Conservation (phyloP, 1,140 invertebrate genomes). For the Homalodisca vitripennis region DNA sequence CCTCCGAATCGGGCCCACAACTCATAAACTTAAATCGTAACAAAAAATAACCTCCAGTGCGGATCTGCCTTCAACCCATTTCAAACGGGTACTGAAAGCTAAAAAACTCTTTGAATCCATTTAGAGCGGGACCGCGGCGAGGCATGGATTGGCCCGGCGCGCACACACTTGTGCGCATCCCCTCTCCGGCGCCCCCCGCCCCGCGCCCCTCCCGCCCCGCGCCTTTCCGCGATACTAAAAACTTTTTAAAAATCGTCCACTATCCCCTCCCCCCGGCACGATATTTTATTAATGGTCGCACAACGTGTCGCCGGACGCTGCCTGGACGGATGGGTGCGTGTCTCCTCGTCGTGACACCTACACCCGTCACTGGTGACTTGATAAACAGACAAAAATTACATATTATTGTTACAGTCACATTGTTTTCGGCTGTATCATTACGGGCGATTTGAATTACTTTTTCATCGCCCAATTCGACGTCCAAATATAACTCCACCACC, state of each 20-base stretch:
- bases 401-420: no score
- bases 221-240: conserved; percentile 32
- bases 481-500: no score
- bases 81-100: conserved; percentile 36
- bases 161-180: conserved; percentile 23
- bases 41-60: conserved; percentile 33
- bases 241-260: conserved; percentile 32
- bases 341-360: background rate
- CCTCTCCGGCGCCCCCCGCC: conserved; percentile 12
- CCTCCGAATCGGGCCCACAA: conserved; percentile 28
- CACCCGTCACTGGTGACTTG: background rate
- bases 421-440: no score
- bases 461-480: no score
- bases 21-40: conserved; percentile 35
- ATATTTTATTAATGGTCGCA: conserved; percentile 34
- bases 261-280: conserved; percentile 24
- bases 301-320: conserved; percentile 7
- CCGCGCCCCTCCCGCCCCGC: conserved; percentile 24
- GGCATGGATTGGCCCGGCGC: conserved; percentile 18
- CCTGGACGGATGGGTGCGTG: background rate
- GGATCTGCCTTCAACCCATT: conserved; percentile 34
- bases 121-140: conserved; percentile 13
- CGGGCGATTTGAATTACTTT: no score
- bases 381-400: no score
- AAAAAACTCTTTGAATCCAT: conserved; percentile 35